Evolutionary conservation across 2,797 vertebrate genomes (phyloP), one percentile per base, ranked within the genome.

Genomic region (Microctenopoma stevenorrisi): DNA sequence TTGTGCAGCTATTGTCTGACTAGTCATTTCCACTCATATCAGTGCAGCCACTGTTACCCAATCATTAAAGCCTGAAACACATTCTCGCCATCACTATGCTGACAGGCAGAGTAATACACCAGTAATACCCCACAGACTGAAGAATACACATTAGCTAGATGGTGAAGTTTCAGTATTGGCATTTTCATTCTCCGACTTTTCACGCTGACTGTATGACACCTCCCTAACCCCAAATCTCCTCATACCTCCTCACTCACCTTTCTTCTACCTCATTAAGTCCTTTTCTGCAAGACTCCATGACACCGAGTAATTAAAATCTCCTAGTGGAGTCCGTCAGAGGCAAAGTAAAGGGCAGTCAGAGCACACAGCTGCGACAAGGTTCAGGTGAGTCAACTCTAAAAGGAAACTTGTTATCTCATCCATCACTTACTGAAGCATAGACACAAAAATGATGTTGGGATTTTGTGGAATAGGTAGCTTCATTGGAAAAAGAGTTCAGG

Each of bases 231-330:
- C 38, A 50, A 65, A 62, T 40, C 50, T 57, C 57, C 43, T 35
- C 11, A 1, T 33, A 46, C 44, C 48, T 64, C 53, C 43, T 61
- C 57, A 40, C 42, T 66, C 54, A 62, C 33, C 66, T 57, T 30
- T 44, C 26, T 55, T 8, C 0, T 50, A 59, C 9, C 70, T 75
- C 53, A 81, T 72, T 68, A 70, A 76, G 57, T 59, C 64, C n/a
- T 78, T 70, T 72, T 81, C 82, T 79, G 74, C 67, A 75, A 70
- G 62, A 78, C 73, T 76, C 74, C 56, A 43, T 71, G 76, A 82
- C 86, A 81, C 74, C 54, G 52, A 81, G 76, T 89, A 88, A 93
- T 92, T 91, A 87, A 91, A 87, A 76, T 83, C 72, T 78, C 75
- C 72, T 81, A 6, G 1, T 55, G 74, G 64, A 69, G 37, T 79